Base-by-base conservation (phyloP, 92 coral and sea anemone genomes). In the Desmophyllum pertusum region DNA sequence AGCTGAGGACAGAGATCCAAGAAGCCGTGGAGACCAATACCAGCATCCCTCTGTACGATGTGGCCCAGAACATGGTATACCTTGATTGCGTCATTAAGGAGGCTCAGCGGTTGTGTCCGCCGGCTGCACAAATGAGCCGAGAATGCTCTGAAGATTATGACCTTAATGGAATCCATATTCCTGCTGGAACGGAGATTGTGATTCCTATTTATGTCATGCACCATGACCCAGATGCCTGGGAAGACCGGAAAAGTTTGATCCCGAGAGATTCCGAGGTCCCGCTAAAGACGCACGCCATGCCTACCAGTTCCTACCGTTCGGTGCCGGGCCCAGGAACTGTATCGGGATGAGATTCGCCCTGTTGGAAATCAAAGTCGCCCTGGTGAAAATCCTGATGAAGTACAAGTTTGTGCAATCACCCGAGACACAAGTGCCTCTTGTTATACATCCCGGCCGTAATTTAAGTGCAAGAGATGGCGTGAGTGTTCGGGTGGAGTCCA, bases 391-490 rank as follows among this genome's bases (percentile, higher is more conserved):
- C 43, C 65, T 91, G 62, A 30, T 53, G 57, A 90, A 82, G 66
- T 87, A 39, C 91, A 86, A 62, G 83, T 79, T 90, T 55, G 88
- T 83, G 64, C 91, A 86, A 43, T 87, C 91, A 45, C 94, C 94
- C 1, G 94, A 91, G 76, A 91, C 93, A 33, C 93, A 89, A 61
- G 84, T 85, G 0, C 93, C 93, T 10, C 50, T 89, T 53, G 23
- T 53, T 27, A 52, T 86, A 27, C 90, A 86, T 27, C 76, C 87
- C 8, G 89, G 93, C 0, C 33, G 55, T n/a, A 75, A 90, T 5
- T 51, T 89, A 31, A 73, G 83, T 43, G 65, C 85, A 39, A 67
- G 45, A 68, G 87, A 81, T 75, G 93, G 93, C 23, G 83, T 89
- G 33, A 37, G 40, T 38, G 75, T 86, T 77, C 76, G 90, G 37